Percentiles rank a stretch among this genome's conserved stretches.
These are phyloP conservation scores for Nomada ruficornis DNA, from an alignment of 2,888 invertebrate species.

Conservation along the genomic window DNA sequence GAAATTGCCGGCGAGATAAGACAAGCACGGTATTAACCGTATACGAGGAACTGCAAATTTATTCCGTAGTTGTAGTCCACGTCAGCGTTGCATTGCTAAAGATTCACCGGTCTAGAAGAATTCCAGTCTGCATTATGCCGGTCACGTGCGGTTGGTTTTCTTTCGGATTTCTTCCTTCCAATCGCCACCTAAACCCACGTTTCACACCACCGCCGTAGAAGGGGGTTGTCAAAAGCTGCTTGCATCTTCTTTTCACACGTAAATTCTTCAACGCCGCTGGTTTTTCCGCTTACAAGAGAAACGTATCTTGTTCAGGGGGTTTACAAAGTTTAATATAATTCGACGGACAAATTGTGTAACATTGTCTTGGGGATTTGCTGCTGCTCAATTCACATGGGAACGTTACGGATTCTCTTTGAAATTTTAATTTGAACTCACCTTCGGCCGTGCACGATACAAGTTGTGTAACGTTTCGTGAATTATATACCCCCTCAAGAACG, in stretches of 20 bases:
- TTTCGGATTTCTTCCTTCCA: constrained; percentile 64
- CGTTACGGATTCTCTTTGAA: neutral
- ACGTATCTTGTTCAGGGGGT: neutral
- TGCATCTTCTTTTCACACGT: constrained; percentile 14
- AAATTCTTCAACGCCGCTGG: constrained; percentile 7
- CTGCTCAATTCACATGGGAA: neutral
- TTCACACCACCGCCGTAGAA: neutral
- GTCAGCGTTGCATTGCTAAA: constrained; percentile 68
- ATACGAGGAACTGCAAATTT: constrained; percentile 75
- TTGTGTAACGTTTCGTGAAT: constrained; percentile 44
- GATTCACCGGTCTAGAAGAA: constrained; percentile 67
- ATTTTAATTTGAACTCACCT: constrained; percentile 24
- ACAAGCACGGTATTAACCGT: constrained; percentile 71
- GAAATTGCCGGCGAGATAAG: constrained; percentile 45
- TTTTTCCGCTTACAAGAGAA: constrained; percentile 20
- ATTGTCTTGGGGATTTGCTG: neutral
- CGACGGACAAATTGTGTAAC: too few species aligned
- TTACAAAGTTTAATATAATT: too few species aligned
- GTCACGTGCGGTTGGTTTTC: constrained; percentile 78
- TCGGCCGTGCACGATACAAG: constrained; percentile 34
- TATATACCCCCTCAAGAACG: constrained; percentile 52
- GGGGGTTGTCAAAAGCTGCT: constrained; percentile 47
- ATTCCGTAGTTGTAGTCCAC: constrained; percentile 75
- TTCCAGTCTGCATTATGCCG: constrained; percentile 76
- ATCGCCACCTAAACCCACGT: constrained; percentile 27